phyloP scores from a whole-genome alignment of 2,113 vertebrate species.

The Rhea americana region DNA sequence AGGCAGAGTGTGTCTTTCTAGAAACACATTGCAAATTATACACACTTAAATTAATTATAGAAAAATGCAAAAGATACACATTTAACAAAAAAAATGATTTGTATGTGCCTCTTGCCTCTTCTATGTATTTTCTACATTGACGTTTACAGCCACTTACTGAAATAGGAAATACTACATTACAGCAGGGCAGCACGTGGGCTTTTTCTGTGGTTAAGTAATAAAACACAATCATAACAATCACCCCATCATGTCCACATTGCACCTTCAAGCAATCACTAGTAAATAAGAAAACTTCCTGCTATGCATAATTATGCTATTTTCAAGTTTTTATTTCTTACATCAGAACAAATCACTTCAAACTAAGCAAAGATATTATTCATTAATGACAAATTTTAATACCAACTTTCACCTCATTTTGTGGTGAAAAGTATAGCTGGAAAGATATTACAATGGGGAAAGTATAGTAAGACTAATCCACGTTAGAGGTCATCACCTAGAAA shows the following conservation, averaged over 20 bases:
- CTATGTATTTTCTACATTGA: background rate
- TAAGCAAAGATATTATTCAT: background rate
- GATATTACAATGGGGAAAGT: background rate
- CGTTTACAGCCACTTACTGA: background rate
- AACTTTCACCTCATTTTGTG: background rate
- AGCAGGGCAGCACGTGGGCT: background rate
- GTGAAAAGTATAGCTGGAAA: background rate
- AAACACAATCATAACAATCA: background rate
- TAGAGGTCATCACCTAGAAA: background rate
- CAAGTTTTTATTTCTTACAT: background rate
- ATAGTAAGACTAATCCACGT: background rate
- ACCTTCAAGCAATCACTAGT: background rate
- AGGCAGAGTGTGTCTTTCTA: background rate
- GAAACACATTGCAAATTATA: fast-evolving
- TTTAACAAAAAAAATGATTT: background rate
- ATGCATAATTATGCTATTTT: background rate
- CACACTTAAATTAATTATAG: background rate
- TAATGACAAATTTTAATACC: background rate
- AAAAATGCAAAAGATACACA: background rate
- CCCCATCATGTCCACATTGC: background rate
- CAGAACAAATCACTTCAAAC: background rate
- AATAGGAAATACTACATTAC: background rate
- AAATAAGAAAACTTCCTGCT: background rate
- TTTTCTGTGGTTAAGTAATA: background rate
- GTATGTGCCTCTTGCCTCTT: background rate